Base-by-base conservation (phyloP, 2,113 vertebrate species). In the Tautogolabrus adspersus region DNA sequence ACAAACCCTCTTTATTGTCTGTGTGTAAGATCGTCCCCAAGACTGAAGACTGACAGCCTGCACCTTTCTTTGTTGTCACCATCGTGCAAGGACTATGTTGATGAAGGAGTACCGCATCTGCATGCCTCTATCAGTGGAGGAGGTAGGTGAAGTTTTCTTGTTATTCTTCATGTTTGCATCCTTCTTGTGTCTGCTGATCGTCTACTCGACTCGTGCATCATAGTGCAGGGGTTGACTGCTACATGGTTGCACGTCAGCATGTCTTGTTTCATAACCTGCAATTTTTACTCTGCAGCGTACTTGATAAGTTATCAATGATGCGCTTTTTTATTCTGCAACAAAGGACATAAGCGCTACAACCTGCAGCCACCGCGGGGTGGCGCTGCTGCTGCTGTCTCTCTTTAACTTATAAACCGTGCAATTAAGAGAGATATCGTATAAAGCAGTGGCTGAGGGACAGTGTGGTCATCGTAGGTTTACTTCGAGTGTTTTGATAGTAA, bases 61-160 rank as follows among this genome's bases (percentile, higher is more conserved):
- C 60, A 58, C 19, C 54, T 73, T 62, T 65, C 38, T 34, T 23
- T 16, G 52, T 16, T 11, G 46, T 62, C 69, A 34, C 55, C 79
- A 19, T 61, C 22, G 66, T 52, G 59, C 69, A 34, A 40, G 26
- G 85, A 90, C 85, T 78, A 97, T 97, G 96, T 89, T 97, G 88
- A 76, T 96, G 91, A 97, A 97, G 89, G 96, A 97, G 89, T 97
- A 96, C 86, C 95, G 96, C 86, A 96, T 97, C 91, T 97, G 96
- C 87, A 97, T 96, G 96, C 96, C 96, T 0, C 96, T 97, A 69
- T 95, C 95, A 6, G 96, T 96, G 18, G 96, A 96, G 77, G 96
- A 96, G 96, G 96, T 96, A 90, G 91, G 93, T 67, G 60, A 84
- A 89, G 72, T 88, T 87, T 72, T 68, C 15, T 18, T 2, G 52